Conservation (phyloP, 2,888 invertebrate genomes). For the Phorcus lineatus region DNA sequence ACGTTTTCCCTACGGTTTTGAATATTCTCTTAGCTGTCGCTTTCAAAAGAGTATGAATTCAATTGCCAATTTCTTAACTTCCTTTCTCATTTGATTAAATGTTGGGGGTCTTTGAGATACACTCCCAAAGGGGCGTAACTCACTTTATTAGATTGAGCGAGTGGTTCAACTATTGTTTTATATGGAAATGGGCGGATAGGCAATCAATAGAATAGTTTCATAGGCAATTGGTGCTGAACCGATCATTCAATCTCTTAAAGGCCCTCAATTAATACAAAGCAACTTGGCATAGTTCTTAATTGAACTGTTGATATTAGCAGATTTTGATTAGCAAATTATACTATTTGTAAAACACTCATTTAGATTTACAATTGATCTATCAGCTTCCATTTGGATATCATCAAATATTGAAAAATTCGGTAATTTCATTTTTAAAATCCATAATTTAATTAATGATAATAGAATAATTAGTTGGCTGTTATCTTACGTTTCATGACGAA, state of each 20-base stretch:
- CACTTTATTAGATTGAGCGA: slow-evolving; percentile 5
- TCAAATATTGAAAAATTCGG: not conserved
- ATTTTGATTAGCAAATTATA: not conserved
- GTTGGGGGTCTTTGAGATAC: not conserved
- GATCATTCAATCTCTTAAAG: too few relatives aligned
- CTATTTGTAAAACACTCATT: slow-evolving; percentile 8
- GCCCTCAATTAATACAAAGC: not conserved
- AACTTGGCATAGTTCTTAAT: not conserved
- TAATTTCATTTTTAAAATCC: not conserved
- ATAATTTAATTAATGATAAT: not conserved
- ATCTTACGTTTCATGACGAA: too few relatives aligned
- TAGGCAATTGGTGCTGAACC: too few relatives aligned
- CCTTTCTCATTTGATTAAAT: slow-evolving; percentile 13
- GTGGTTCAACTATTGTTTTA: not conserved
- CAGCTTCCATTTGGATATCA: not conserved
- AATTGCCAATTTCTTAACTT: not conserved
- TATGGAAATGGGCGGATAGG: not conserved
- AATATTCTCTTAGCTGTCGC: not conserved
- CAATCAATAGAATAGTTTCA: not conserved
- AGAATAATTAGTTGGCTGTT: not conserved
- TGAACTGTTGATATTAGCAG: not conserved
- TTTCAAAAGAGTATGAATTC: not conserved
- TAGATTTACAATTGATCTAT: not conserved
- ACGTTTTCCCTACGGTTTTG: too few relatives aligned
- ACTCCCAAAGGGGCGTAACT: not conserved